Evolutionary conservation across 2,113 vertebrate genomes (phyloP).

Genomic region (Zosterops borbonicus): DNA sequence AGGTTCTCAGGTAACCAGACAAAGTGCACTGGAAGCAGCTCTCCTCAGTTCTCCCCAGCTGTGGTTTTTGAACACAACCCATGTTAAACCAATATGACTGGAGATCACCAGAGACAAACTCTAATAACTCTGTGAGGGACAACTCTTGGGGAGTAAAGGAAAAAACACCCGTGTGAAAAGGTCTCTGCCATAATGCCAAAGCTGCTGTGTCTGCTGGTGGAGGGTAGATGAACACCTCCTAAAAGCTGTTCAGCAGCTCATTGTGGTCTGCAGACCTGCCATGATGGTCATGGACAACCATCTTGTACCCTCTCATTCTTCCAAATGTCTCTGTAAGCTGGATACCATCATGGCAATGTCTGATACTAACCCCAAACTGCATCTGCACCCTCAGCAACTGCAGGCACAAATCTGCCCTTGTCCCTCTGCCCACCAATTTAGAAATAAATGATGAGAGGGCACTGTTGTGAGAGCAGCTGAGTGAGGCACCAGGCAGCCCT

Average conservation of each 20-base stretch:
- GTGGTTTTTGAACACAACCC: neutral
- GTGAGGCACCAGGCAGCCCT: neutral
- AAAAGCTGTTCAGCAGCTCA: neutral
- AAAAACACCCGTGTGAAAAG: neutral
- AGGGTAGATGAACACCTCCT: neutral
- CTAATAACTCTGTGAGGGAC: neutral
- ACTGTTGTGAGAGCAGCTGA: neutral
- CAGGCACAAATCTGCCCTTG: neutral
- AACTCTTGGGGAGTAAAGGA: neutral
- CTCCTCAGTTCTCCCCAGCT: neutral
- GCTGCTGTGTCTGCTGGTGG: neutral
- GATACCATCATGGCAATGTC: neutral
- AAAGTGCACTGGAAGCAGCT: neutral
- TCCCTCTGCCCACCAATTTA: neutral
- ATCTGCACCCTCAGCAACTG: neutral
- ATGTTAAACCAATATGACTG: neutral
- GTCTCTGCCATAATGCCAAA: neutral
- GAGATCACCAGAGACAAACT: neutral
- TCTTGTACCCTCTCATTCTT: neutral
- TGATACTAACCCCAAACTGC: neutral
- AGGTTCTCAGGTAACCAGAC: neutral
- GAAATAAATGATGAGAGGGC: neutral
- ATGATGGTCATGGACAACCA: neutral
- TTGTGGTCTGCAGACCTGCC: neutral
- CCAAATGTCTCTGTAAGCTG: neutral